Evolutionary conservation across 1,140 invertebrate genomes (phyloP), one percentile per base, ranked within the genome.

Genomic region (Ridgeia piscesae): DNA sequence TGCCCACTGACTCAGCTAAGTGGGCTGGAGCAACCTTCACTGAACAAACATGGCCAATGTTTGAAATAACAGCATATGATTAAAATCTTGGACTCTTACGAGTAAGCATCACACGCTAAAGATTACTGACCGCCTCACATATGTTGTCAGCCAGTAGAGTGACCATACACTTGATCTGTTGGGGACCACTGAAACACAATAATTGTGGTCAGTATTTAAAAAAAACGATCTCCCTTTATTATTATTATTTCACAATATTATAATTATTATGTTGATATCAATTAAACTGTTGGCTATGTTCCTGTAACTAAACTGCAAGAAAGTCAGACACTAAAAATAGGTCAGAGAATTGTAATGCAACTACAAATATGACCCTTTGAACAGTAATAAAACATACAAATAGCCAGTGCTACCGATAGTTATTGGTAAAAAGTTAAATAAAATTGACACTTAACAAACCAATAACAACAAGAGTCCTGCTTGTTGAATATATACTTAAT

Each of bases 61-160:
- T n/a, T n/a, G n/a, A n/a, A n/a, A n/a, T n/a, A n/a, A n/a, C n/a
- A n/a, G n/a, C n/a, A n/a, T n/a, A n/a, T n/a, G n/a, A n/a, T n/a
- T n/a, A n/a, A n/a, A n/a, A n/a, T n/a, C n/a, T n/a, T n/a, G n/a
- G n/a, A 42, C 42, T 42, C 42, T 42, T 6, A 42, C 42, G 4
- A 42, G 4, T 42, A 42, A 4, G 4, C 42, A 4, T 6, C 42
- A n/a, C n/a, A 35, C 91, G 27, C 33, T 42, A 31, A 34, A 50
- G 33, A 14, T 34, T 88, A 93, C 96, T 97, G 97, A 98, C 98
- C 92, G 98, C 98, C 97, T 98, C 97, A 93, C 98, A 98, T 94
- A 99, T 99, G 95, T 98, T 98, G 95, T 99, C 98, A 89, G 98
- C 98, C 89, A 97, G 98, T 50, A 99, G 96, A 34, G 98, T 98